phyloP scores from a whole-genome alignment of 1,140 invertebrate species.

The Drosophila tsacasi region DNA sequence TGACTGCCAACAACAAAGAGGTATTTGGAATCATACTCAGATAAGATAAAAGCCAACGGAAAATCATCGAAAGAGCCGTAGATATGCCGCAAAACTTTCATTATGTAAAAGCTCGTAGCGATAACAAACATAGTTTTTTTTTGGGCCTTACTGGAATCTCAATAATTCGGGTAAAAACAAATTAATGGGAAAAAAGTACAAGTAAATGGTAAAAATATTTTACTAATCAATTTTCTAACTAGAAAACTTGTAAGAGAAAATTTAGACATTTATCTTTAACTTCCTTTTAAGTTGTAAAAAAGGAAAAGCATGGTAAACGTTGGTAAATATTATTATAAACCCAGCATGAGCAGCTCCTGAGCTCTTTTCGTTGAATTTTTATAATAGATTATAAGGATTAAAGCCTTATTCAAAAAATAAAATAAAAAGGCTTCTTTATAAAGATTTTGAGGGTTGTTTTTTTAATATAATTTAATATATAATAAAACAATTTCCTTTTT shows the following conservation, averaged over 20 bases:
- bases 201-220: not conserved
- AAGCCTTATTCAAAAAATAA: no score
- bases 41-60: constrained; percentile 65
- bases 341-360: no score
- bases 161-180: not conserved
- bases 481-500: no score
- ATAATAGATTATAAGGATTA: no score
- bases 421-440: no score
- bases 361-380: no score
- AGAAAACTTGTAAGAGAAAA: no score
- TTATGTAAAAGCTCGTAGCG: constrained; percentile 49
- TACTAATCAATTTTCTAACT: no score
- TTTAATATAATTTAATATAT: no score
- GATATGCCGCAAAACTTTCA: constrained; percentile 43
- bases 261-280: not conserved
- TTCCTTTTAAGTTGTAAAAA: not conserved
- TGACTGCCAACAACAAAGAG: constrained; percentile 36
- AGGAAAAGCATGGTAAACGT: no score
- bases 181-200: not conserved
- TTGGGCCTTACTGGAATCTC: not conserved
- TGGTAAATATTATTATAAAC: no score
- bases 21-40: constrained; percentile 30
- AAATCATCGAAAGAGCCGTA: constrained; percentile 53
- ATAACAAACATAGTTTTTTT: constrained; percentile 51
- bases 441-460: not conserved